Conservation (phyloP, 2,888 invertebrate genomes). For the Agrotis ipsilon region DNA sequence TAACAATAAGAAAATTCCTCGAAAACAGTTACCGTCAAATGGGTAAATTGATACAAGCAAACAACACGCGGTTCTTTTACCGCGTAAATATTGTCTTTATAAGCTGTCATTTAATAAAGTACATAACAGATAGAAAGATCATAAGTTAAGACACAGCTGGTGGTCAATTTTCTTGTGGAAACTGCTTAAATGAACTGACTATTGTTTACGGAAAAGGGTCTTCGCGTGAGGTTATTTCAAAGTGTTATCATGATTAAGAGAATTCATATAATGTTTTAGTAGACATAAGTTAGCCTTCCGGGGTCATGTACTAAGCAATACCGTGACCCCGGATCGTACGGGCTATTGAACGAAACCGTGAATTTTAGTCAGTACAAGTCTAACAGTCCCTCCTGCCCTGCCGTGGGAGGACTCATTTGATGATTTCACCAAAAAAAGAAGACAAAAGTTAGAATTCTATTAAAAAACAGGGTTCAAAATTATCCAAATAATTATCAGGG, state of each 20-base stretch:
- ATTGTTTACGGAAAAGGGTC: constrained; percentile 8
- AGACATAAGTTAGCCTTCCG: not conserved
- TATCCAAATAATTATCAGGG: too few species aligned
- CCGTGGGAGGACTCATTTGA: too few species aligned
- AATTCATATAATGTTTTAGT: not conserved
- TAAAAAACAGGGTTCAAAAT: too few species aligned
- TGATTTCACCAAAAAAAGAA: too few species aligned
- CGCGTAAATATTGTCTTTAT: constrained; percentile 32
- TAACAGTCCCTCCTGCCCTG: too few species aligned
- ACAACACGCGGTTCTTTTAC: constrained; percentile 8
- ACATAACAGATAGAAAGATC: constrained; percentile 33
- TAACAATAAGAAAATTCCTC: constrained; percentile 20
- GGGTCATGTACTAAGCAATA: too few species aligned
- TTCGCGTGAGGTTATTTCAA: not conserved
- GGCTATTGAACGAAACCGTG: too few species aligned
- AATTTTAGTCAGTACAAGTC: too few species aligned
- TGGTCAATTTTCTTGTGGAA: constrained; percentile 45
- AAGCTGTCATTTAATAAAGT: constrained; percentile 45
- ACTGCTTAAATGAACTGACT: constrained; percentile 16
- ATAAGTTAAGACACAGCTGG: constrained; percentile 49
- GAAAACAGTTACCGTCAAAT: constrained; percentile 34
- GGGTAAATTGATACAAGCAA: constrained; percentile 40
- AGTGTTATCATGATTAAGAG: not conserved
- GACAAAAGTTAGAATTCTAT: too few species aligned
- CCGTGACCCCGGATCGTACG: too few species aligned